A percentile compares a stretch with the other conserved stretches of the same genome.
Evolutionary conservation across 2,113 vertebrate species (phyloP).

Genomic region (Amblyornis subalaris): DNA sequence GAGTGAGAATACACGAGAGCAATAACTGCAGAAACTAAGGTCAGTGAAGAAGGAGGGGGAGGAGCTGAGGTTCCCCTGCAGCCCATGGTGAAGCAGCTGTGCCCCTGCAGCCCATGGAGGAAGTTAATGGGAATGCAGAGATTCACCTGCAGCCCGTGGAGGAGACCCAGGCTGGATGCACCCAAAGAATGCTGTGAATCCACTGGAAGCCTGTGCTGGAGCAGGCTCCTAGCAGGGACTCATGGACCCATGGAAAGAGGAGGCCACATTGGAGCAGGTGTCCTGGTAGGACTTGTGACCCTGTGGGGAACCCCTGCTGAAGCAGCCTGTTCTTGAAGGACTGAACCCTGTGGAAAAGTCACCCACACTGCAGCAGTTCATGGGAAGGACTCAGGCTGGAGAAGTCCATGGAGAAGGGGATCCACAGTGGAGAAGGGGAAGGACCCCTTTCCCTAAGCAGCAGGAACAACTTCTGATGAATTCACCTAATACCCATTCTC

Average conservation of each 20-base stretch:
- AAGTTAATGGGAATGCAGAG: background rate
- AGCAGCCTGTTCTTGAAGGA: background rate
- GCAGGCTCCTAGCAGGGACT: background rate
- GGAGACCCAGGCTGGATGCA: rapidly evolving
- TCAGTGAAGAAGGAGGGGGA: background rate
- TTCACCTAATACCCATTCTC: background rate
- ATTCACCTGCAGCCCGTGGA: background rate
- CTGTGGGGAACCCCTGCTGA: background rate
- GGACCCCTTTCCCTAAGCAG: background rate
- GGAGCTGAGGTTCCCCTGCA: background rate
- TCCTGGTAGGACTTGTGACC: background rate
- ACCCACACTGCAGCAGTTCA: background rate
- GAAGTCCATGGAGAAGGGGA: background rate
- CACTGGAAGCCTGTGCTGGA: background rate
- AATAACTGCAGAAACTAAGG: background rate
- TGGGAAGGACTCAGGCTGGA: background rate
- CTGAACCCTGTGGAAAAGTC: background rate
- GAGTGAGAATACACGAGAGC: rapidly evolving
- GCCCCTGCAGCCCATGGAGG: background rate
- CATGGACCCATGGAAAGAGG: background rate
- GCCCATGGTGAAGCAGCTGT: background rate
- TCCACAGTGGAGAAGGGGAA: rapidly evolving
- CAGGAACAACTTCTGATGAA: background rate
- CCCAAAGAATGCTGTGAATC: background rate
- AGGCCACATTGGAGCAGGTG: background rate